These are phyloP conservation scores for Saccostrea echinata DNA, from an alignment of 1,140 invertebrate species.

Conservation along the genomic window DNA sequence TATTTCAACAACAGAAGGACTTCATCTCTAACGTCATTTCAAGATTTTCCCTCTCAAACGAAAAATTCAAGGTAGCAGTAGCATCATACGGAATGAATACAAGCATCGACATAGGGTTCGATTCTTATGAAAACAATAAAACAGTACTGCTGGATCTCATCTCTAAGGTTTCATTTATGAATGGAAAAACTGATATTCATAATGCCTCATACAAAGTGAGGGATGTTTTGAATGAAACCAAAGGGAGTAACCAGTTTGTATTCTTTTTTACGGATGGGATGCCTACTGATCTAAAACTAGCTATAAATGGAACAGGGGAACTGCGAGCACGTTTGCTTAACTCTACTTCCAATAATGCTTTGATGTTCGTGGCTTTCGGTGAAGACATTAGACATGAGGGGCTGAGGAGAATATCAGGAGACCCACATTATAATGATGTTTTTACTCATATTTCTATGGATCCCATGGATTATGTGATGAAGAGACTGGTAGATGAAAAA, in stretches of 20 bases:
- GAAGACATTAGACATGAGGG: constrained; percentile 40
- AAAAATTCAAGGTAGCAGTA: constrained; percentile 32
- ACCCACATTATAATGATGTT: constrained; percentile 6
- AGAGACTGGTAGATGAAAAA: background rate
- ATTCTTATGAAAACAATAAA: constrained; percentile 30
- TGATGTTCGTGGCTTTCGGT: constrained; percentile 17
- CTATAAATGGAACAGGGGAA: constrained; percentile 3
- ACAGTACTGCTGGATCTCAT: background rate
- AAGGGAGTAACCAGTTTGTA: constrained; percentile 1
- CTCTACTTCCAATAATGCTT: background rate
- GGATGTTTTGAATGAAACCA: constrained; percentile 9
- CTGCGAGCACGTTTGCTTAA: constrained; percentile 18
- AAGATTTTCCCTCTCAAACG: background rate
- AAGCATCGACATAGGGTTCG: constrained; percentile 12
- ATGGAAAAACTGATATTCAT: constrained; percentile 34
- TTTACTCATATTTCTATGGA: background rate
- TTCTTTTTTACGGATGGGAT: constrained; percentile 31
- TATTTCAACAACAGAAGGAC: constrained; percentile 23
- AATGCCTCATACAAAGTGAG: background rate
- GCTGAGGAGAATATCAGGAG: constrained; percentile 7
- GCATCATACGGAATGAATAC: background rate
- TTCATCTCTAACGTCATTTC: constrained; percentile 4
- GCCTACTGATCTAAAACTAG: background rate
- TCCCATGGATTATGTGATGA: background rate
- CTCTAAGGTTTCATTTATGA: background rate